These are phyloP conservation scores for Oophaga sylvatica DNA, from an alignment of 2,797 vertebrate genomes.

Conservation along the genomic window DNA sequence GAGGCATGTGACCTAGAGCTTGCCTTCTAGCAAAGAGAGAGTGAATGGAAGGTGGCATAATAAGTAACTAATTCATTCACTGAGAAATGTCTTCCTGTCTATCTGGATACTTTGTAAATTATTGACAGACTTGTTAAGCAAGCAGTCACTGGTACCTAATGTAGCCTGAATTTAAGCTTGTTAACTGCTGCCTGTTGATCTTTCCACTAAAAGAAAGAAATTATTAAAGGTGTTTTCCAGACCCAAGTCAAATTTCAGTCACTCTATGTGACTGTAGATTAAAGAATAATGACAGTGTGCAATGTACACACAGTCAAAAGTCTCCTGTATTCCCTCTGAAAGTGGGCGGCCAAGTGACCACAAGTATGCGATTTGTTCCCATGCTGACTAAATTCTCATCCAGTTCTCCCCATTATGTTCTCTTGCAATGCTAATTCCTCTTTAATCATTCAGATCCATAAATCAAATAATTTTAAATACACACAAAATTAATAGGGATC, in stretches of 20 bases:
- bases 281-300: too few relatives aligned
- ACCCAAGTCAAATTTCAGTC: too few relatives aligned
- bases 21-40: constrained; percentile 22
- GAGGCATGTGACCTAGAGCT: background rate
- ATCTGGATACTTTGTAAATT: constrained; percentile 75
- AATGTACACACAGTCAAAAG: too few relatives aligned
- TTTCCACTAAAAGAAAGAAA: constrained; percentile 67
- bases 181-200: constrained; percentile 70
- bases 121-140: constrained; percentile 73
- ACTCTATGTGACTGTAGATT: too few relatives aligned
- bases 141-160: constrained; percentile 67
- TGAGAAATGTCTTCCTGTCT: constrained; percentile 60
- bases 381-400: too few relatives aligned
- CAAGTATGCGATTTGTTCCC: too few relatives aligned
- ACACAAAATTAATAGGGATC: too few relatives aligned
- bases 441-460: constrained; percentile 63
- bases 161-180: constrained; percentile 69
- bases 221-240: constrained; percentile 39
- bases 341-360: too few relatives aligned
- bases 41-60: constrained; percentile 64
- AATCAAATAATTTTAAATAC: constrained; percentile 22
- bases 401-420: background rate
- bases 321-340: too few relatives aligned
- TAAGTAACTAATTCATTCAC: constrained; percentile 73
- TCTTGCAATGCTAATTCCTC: constrained; percentile 63